Evolutionary conservation across 2,888 invertebrate genomes (phyloP), one percentile per base, ranked within the genome.

Genomic region (Masnerella sp.): DNA sequence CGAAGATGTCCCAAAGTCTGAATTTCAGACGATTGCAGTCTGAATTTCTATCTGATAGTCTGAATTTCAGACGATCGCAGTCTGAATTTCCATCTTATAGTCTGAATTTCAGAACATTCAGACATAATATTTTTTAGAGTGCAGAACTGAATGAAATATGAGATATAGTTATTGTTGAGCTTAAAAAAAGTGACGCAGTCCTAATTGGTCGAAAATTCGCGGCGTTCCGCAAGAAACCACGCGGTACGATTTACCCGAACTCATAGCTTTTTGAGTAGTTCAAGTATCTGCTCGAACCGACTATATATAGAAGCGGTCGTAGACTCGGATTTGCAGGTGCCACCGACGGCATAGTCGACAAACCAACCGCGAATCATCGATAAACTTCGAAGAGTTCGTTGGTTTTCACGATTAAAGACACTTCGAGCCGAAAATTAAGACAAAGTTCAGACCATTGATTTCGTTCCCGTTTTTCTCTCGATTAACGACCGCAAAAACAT

Each of bases 301-400:
- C 42, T 68, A 28, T 69, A 54, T 51, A 56, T 58, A 45, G 42
- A 49, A 51, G 30, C 40, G 42, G 38, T 32, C n/a, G n/a, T n/a
- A n/a, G n/a, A 38, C n/a, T 47, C 25, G 18, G 42, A 51, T 58
- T 43, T 30, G 62, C 61, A 62, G 70, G 62, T 62, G 56, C 70
- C 18, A 28, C 30, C 18, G 45, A 36, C 45, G 30, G 36, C 45
- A 36, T 52, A 58, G 67, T 15, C 52, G 43, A 36, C 43, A 70
- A 70, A 56, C 62, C 70, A 56, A 56, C 49, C 62, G 56, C 70
- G 49, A 70, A 70, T 61, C 62, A 70, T 56, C 56, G 56, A 49
- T 49, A 52, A 70, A 62, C 56, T 70, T 68, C 32, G 5, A n/a
- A 51, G 42, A 68, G 59, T 59, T 62, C 22, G 45, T 56, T 52